These are phyloP conservation scores for Mirza zaza DNA, from an alignment of 2,113 vertebrate genomes.

Conservation along the genomic window DNA sequence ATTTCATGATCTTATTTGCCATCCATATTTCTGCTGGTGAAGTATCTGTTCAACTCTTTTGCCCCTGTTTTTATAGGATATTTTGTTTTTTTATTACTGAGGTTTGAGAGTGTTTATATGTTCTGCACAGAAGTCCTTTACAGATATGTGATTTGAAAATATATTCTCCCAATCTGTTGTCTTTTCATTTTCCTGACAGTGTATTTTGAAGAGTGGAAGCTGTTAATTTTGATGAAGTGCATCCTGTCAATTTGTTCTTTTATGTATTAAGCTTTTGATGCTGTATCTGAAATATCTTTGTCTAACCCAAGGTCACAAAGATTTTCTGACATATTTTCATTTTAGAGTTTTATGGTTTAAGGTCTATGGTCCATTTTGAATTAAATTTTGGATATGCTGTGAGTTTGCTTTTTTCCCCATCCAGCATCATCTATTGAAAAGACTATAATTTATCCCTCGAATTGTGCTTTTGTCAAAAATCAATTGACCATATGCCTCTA, in stretches of 20 bases:
- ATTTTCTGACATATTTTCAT: background rate
- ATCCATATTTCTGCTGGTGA: too few species aligned
- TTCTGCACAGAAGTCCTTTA: background rate
- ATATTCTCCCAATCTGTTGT: background rate
- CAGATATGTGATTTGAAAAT: background rate
- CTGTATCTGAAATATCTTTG: background rate
- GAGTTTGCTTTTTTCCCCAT: background rate
- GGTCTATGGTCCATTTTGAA: too few species aligned
- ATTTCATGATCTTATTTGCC: background rate
- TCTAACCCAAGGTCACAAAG: background rate
- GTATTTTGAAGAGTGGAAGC: background rate
- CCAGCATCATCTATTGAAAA: background rate
- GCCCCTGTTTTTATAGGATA: background rate
- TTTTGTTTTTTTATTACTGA: background rate
- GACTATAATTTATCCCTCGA: background rate
- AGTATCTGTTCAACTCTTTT: background rate
- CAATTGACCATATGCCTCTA: rapidly evolving
- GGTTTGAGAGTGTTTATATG: background rate
- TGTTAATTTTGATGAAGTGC: background rate
- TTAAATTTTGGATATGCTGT: too few species aligned
- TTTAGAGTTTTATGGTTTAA: background rate
- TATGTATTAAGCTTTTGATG: background rate
- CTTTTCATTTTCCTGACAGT: background rate
- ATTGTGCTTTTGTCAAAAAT: background rate
- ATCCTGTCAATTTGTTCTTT: background rate